Evolutionary conservation across 1,140 invertebrate species (phyloP).

Genomic region (Thaumetopoea pityocampa): DNA sequence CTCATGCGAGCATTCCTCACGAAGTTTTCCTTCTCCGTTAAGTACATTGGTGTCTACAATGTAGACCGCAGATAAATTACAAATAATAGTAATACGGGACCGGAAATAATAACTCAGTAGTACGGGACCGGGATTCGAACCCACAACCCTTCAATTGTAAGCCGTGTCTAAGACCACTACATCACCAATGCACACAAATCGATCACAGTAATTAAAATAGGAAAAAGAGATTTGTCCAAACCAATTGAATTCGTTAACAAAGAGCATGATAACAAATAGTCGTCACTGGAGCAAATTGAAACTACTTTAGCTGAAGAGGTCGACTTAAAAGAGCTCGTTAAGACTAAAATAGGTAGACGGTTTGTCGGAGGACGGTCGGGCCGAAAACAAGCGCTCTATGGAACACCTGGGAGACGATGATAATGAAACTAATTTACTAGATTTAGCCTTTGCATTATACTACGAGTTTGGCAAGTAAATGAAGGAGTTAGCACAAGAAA

Average conservation of each 20-base stretch:
- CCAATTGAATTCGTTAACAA: conserved; percentile 9
- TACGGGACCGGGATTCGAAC: too few relatives aligned
- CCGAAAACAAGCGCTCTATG: conserved; percentile 28
- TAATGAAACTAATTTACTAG: conserved; percentile 60
- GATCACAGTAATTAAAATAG: conserved; percentile 1
- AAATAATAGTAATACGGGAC: too few relatives aligned
- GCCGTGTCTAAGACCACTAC: too few relatives aligned
- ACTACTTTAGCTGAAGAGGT: conserved; percentile 22
- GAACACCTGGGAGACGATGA: conserved; percentile 42
- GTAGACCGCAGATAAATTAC: too few relatives aligned
- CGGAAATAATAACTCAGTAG: too few relatives aligned
- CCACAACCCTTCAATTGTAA: too few relatives aligned
- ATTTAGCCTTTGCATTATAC: conserved; percentile 17
- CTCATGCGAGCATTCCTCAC: too few relatives aligned
- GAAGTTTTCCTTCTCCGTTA: too few relatives aligned
- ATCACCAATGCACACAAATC: too few relatives aligned
- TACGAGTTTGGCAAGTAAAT: background rate
- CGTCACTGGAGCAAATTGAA: conserved; percentile 16
- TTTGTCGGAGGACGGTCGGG: background rate
- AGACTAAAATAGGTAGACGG: conserved; percentile 6
- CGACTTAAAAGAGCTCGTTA: conserved; percentile 24
- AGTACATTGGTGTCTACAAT: too few relatives aligned
- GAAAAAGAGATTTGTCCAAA: conserved; percentile 5
- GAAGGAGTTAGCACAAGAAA: too few relatives aligned
- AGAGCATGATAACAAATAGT: conserved; percentile 14